Evolutionary conservation across 35 echinoderm and acorn worm genomes (phyloP), one percentile per base, ranked within the genome.

Genomic region (Eucidaris tribuloides): DNA sequence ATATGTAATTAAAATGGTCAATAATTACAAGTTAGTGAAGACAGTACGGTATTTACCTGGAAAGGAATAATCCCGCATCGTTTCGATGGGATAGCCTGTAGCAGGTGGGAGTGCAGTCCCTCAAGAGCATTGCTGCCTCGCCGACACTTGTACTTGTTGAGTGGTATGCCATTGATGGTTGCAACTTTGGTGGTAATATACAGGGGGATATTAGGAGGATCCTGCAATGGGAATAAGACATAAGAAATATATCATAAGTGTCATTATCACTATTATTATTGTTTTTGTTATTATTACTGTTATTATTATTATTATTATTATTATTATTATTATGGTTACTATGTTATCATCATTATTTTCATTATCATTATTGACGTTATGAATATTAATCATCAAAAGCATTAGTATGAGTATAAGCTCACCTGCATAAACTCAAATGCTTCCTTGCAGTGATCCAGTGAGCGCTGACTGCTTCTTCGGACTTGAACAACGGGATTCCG

Each of bases 381-480:
- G 19, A n/a, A 14, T 58, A 58, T 58, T 58, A 17, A 58, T 25
- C 54, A n/a, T 17, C 3, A 58, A 58, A 25, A 25, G 54, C 2
- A 58, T 58, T 17, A 58, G 19, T 57, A 54, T 55, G 78, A 63
- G 3, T 24, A 17, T 40, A 31, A 54, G 15, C 72, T 81, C 46
- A 92, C 82, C 89, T 91, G 82, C 89, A 91, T 91, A 42, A 82
- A 91, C 50, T 60, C 62, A 87, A 77, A 77, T 92, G 83, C 61
- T 86, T 87, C 36, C 83, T 81, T 5, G 83, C 83, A 64, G 34
- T 86, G 1, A 22, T 63, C 89, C 83, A 92, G 18, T 92, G 83
- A 54, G 41, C 46, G 57, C 86, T 78, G 19, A 92, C 89, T 43
- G 77, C 83, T 49, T 92, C 83, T 2, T 1, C 1, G 4, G 83